phyloP scores from a whole-genome alignment of 1,140 invertebrate species.

The Sitodiplosis mosellana region DNA sequence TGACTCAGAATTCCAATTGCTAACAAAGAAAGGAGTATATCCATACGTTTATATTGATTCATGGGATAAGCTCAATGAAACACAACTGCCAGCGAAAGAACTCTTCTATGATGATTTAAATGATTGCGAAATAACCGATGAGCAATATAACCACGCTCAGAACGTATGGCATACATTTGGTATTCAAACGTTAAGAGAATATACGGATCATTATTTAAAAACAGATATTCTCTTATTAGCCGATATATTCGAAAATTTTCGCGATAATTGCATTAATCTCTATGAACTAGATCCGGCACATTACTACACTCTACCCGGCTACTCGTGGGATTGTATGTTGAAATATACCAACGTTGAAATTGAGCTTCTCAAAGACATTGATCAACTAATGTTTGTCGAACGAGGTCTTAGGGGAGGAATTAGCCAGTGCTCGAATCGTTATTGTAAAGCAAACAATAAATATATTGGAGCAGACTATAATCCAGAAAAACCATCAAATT shows the following conservation, averaged over 20 bases:
- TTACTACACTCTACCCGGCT: constrained; percentile 19
- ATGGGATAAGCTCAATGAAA: constrained; percentile 16
- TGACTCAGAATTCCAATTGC: constrained; percentile 12
- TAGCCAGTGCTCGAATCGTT: constrained; percentile 19
- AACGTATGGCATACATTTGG: constrained; percentile 26
- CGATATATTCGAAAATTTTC: constrained; percentile 31
- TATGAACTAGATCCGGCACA: constrained; percentile 18
- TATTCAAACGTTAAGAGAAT: constrained; percentile 20
- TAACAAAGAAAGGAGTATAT: constrained; percentile 17
- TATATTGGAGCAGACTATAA: constrained; percentile 24
- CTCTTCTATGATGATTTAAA: constrained; percentile 20
- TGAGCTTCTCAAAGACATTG: constrained; percentile 27
- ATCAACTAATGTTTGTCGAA: constrained; percentile 25
- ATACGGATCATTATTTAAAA: constrained; percentile 26
- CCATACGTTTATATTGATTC: constrained; percentile 17
- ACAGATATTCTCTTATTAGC: constrained; percentile 21
- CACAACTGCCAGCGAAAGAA: constrained; percentile 13
- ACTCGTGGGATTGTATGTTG: constrained; percentile 24
- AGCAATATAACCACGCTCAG: constrained; percentile 24
- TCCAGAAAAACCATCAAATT: constrained; percentile 12
- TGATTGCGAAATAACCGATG: constrained; percentile 10
- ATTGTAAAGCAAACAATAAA: constrained; percentile 27
- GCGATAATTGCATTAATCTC: constrained; percentile 13
- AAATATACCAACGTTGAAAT: constrained; percentile 24
- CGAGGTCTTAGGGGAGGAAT: constrained; percentile 22